Conservation (phyloP, 2,797 vertebrate genomes). For the Amniataba percoides region DNA sequence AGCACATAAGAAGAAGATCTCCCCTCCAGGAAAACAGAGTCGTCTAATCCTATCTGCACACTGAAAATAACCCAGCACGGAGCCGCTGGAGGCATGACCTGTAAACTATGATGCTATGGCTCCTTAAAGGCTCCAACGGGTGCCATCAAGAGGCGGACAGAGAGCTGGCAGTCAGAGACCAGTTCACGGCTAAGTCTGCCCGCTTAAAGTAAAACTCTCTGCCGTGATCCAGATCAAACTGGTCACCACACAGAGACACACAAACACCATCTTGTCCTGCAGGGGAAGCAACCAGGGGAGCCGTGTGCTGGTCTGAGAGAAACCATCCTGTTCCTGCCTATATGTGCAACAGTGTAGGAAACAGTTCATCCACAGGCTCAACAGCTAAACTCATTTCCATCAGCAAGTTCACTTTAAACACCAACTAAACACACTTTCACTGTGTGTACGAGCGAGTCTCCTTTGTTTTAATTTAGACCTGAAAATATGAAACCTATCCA, state of each 20-base stretch:
- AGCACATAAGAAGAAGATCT: constrained; percentile 52
- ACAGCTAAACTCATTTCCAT: not conserved
- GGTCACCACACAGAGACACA: constrained; percentile 6
- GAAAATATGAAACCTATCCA: not conserved
- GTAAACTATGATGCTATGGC: constrained; percentile 38
- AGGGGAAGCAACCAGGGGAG: not conserved
- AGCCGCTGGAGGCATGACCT: constrained; percentile 40
- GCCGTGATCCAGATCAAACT: constrained; percentile 19
- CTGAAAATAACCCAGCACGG: constrained; percentile 77
- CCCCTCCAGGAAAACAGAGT: constrained; percentile 38
- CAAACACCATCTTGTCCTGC: not conserved
- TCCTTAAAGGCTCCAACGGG: constrained; percentile 25
- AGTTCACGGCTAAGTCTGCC: not conserved
- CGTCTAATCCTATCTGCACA: constrained; percentile 73
- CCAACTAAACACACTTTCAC: too few species aligned
- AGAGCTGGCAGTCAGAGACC: not conserved
- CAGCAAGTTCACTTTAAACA: too few species aligned
- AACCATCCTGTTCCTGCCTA: not conserved
- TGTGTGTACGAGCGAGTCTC: too few species aligned
- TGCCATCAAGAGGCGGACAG: not conserved
- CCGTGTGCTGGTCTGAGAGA: not conserved
- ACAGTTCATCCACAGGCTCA: not conserved
- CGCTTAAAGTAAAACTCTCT: not conserved
- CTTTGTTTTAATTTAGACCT: too few species aligned
- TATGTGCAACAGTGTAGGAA: not conserved